Evolutionary conservation across 2,113 vertebrate genomes (phyloP), one percentile per base, ranked within the genome.

Genomic region (Tupaia tana): DNA sequence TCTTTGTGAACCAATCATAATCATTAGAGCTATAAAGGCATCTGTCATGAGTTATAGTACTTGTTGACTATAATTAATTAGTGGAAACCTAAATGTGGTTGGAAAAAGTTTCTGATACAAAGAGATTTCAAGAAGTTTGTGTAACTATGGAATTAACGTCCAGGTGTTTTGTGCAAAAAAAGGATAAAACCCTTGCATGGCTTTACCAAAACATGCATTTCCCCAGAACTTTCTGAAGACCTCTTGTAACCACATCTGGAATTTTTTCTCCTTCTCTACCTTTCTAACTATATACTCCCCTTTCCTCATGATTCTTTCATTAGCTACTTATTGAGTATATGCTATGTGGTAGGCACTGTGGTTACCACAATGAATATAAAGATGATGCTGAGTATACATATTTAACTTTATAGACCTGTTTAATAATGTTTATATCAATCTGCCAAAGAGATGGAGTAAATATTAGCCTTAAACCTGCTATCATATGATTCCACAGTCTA

Each of bases 401-500:
- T 71, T 11, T 83, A 19, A 59, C 52, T 95, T 91, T 90, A 81
- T 25, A 63, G 56, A 67, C 22, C 22, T 81, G 11, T 75, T 61
- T 88, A 70, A 77, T 75, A 52, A 93, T 63, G 66, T 89, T 77
- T 87, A 61, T 74, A 75, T 18, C 31, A 90, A 79, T 29, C 67
- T 94, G 58, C 20, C 80, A 79, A 75, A 91, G 80, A 75, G 66
- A 86, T n/a, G 83, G 88, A 34, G 15, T 77, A 56, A 81, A 93
- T 94, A 95, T 66, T 78, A 93, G 52, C 54, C 54, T 91, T 66
- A 89, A 84, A 86, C 11, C 77, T 34, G n/a, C 56, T 93, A 86
- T 97, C 83, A 73, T 64, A 71, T 3, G n/a, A 88, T 80, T 67
- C 84, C 59, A 79, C 25, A 58, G 66, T 74, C 25, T 61, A 92